Evolutionary conservation across 2,113 vertebrate species (phyloP).

Genomic region (Montifringilla adamsi): DNA sequence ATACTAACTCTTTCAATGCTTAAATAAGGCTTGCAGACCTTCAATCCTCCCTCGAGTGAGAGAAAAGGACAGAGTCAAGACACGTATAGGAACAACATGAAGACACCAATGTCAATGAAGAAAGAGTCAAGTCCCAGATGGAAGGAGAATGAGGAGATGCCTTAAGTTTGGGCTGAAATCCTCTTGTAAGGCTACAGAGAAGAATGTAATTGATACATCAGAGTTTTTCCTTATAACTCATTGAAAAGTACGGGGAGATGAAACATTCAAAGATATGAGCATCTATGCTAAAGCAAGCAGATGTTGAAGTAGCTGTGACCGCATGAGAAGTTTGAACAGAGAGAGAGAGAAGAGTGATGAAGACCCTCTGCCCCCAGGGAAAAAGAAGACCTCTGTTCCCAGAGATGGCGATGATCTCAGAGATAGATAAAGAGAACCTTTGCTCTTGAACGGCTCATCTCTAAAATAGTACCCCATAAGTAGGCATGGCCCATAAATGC

Average conservation of each 20-base stretch:
- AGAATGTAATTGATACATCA: background rate
- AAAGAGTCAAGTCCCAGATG: background rate
- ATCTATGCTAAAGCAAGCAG: background rate
- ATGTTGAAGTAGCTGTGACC: background rate
- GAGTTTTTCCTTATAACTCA: background rate
- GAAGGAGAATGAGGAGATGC: background rate
- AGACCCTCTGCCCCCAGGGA: background rate
- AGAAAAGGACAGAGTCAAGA: background rate
- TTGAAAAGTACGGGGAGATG: background rate
- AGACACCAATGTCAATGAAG: background rate
- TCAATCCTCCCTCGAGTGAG: background rate
- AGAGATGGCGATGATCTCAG: background rate
- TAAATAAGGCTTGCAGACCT: background rate
- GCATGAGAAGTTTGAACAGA: background rate
- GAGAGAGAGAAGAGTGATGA: background rate
- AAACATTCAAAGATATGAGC: background rate
- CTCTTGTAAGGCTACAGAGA: background rate
- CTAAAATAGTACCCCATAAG: background rate
- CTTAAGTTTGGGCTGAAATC: background rate
- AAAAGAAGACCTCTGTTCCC: background rate
- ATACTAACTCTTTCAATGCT: background rate
- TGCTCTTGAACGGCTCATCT: background rate
- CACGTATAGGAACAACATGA: background rate
- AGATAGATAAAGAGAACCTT: background rate
- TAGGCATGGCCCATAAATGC: background rate